Percentiles rank a stretch among this genome's conserved stretches.
These are phyloP conservation scores for Karalla daura DNA, from an alignment of 2,797 vertebrate genomes.

Conservation along the genomic window DNA sequence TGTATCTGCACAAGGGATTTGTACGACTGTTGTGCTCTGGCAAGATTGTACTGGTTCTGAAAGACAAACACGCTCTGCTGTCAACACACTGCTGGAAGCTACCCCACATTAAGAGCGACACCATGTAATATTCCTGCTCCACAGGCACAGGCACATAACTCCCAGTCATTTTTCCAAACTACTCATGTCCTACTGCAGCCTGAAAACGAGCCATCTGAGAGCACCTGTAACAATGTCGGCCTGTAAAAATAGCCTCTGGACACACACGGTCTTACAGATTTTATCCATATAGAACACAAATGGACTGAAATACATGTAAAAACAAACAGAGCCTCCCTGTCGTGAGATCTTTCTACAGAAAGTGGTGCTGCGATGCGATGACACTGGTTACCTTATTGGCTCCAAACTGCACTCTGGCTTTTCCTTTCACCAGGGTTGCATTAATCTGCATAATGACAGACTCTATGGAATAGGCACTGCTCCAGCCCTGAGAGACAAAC, in stretches of 20 bases:
- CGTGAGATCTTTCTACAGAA: too few species aligned
- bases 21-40: conserved; percentile 98
- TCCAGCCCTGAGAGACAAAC: conserved; percentile 91
- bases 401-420: conserved; percentile 98
- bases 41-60: conserved; percentile 98
- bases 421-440: conserved; percentile 98
- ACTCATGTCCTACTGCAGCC: background rate
- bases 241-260: background rate
- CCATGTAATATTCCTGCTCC: too few species aligned
- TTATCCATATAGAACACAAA: too few species aligned
- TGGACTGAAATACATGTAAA: too few species aligned
- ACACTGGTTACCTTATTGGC: conserved; percentile 93
- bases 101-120: background rate
- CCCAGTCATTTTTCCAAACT: background rate
- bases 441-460: conserved; percentile 99
- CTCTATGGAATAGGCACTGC: conserved; percentile 99
- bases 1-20: conserved; percentile 99
- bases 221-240: background rate
- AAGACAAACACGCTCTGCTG: conserved; percentile 44
- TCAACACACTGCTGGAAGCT: too few species aligned
- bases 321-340: too few species aligned
- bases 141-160: too few species aligned
- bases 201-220: background rate
- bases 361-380: background rate
- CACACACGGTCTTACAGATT: too few species aligned